phyloP scores from a whole-genome alignment of 2,113 vertebrate genomes.

The Aspidoscelis tigris region DNA sequence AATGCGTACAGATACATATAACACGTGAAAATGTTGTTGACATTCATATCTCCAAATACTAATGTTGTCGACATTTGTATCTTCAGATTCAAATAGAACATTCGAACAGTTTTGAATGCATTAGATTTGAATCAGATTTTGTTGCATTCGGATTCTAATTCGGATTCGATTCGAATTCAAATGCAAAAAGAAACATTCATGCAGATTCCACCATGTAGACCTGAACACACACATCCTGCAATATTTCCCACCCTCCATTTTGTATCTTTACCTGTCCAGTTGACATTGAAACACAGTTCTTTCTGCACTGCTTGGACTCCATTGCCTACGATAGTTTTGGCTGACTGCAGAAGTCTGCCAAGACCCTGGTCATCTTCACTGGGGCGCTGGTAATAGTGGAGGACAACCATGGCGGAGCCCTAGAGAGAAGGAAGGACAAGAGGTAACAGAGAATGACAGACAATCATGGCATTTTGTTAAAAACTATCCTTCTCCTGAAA shows the following conservation, averaged over 20 bases:
- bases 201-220: no score
- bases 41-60: no score
- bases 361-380: conserved; percentile 67
- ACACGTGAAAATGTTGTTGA: no score
- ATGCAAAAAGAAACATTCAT: no score
- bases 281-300: conserved; percentile 89
- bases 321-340: conserved; percentile 70
- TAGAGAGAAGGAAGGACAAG: background rate
- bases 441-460: background rate
- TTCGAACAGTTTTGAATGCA: no score
- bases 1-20: no score
- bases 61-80: no score
- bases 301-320: conserved; percentile 62
- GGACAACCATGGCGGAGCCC: conserved; percentile 74
- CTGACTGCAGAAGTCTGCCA: conserved; percentile 63
- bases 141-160: no score
- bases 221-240: no score
- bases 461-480: background rate
- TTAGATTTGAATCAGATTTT: no score
- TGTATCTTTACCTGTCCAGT: conserved; percentile 79
- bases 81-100: no score
- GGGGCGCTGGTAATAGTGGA: conserved; percentile 79
- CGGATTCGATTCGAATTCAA: no score
- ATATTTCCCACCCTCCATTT: background rate
- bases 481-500: background rate